phyloP scores from a whole-genome alignment of 2,888 invertebrate species.

The Limnephilus lunatus region DNA sequence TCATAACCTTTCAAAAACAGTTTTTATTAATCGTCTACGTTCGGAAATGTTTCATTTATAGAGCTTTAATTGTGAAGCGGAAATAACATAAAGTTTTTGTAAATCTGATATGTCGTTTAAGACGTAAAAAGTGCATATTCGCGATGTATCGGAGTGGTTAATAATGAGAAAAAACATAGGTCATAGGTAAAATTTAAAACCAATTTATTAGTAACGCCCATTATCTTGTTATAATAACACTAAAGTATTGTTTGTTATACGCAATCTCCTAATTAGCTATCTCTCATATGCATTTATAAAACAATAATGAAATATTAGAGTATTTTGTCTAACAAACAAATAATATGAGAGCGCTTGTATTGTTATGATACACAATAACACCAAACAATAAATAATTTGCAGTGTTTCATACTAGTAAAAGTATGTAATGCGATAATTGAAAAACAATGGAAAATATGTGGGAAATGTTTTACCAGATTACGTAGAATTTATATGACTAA shows the following conservation, averaged over 20 bases:
- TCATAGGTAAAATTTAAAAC: no score
- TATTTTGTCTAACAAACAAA: neutral
- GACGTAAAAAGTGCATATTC: no score
- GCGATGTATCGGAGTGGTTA: no score
- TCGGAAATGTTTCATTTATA: no score
- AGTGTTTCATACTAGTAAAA: neutral
- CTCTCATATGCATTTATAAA: neutral
- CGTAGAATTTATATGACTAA: neutral
- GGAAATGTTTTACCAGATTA: neutral
- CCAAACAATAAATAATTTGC: neutral
- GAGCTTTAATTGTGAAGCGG: no score
- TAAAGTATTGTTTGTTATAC: neutral
- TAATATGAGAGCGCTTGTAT: neutral
- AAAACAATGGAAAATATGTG: neutral
- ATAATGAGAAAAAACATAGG: no score
- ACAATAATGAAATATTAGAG: neutral
- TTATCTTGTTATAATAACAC: neutral
- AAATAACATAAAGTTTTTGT: no score
- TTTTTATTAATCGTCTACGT: no score
- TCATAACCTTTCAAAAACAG: no score
- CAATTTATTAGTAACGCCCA: no score
- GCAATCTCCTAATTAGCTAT: neutral
- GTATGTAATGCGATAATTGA: neutral
- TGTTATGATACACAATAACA: neutral
- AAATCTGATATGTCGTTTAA: no score